Base-by-base conservation (phyloP, 2,888 invertebrate species). In the Aelia acuminata region DNA sequence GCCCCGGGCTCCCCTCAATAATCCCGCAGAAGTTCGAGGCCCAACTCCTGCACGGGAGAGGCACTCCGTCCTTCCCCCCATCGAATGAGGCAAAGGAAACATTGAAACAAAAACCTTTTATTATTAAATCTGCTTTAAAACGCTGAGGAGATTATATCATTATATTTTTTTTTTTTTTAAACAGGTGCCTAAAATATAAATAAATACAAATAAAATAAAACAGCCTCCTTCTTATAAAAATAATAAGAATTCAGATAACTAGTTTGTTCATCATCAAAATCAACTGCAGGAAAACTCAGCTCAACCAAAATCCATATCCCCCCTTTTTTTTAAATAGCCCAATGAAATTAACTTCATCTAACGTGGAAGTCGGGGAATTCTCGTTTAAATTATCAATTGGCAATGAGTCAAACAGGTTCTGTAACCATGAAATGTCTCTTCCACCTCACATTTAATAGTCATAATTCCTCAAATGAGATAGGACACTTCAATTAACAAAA, bases 401-500 rank as follows among this genome's bases (percentile, higher is more conserved):
- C 53, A n/a, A 5, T n/a, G 53, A 53, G 53, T n/a, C 53, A 53
- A 53, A n/a, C n/a, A 10, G 53, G n/a, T 50, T 7, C 4, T 22
- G n/a, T 50, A n/a, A n/a, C 53, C 11, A n/a, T 5, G 53, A 20
- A n/a, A 20, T 50, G 50, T 50, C n/a, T 53, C n/a, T 11, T 53
- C n/a, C 11, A 53, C n/a, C 11, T 11, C 10, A n/a, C 53, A n/a
- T 13, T 49, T 49, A 15, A 15, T 49, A 18, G 0, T 49, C 49
- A n/a, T 13, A 53, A 13, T 13, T n/a, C 53, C 3, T 53, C 53
- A 53, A 53, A 53, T 53, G 53, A n/a, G n/a, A 53, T 53, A 53
- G n/a, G 53, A 53, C 53, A n/a, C n/a, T 53, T 53, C n/a, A 53
- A 53, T 53, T 53, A n/a, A 53, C 53, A 50, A 50, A 50, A 50